phyloP scores from a whole-genome alignment of 2,888 invertebrate species.

The Loripinus fragilis region DNA sequence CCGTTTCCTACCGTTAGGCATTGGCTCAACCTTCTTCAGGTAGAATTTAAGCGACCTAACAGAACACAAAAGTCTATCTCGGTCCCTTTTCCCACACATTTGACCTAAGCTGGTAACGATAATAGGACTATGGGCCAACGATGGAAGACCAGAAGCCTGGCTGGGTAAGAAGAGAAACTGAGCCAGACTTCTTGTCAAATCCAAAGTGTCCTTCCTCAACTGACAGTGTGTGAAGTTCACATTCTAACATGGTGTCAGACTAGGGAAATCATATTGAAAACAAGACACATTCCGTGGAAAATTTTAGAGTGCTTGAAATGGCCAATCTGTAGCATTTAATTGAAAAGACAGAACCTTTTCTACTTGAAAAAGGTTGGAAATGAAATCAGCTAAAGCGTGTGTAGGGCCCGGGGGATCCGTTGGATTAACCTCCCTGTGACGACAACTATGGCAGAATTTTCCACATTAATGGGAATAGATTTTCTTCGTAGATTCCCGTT shows the following conservation, averaged over 20 bases:
- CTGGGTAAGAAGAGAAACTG: background rate
- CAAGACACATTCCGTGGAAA: background rate
- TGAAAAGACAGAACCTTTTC: background rate
- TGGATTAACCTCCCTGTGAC: background rate
- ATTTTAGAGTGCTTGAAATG: background rate
- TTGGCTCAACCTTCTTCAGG: background rate
- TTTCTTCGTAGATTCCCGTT: background rate
- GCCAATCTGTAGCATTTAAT: slow-evolving; percentile 2
- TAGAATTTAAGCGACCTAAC: background rate
- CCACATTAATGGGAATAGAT: slow-evolving; percentile 2
- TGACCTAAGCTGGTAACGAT: background rate
- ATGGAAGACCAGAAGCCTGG: background rate
- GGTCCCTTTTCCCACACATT: background rate
- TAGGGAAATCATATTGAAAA: background rate
- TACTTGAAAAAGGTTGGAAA: background rate
- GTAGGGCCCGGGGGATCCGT: background rate
- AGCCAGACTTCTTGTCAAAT: background rate
- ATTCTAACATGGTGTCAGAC: background rate
- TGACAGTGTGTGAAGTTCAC: background rate
- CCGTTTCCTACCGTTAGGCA: background rate
- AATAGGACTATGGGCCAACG: background rate
- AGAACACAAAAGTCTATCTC: background rate
- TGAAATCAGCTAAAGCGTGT: background rate
- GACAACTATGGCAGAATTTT: background rate
- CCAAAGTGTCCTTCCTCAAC: background rate